Evolutionary conservation across 1,140 invertebrate genomes (phyloP).

Genomic region (Diachasmimorpha longicaudata): DNA sequence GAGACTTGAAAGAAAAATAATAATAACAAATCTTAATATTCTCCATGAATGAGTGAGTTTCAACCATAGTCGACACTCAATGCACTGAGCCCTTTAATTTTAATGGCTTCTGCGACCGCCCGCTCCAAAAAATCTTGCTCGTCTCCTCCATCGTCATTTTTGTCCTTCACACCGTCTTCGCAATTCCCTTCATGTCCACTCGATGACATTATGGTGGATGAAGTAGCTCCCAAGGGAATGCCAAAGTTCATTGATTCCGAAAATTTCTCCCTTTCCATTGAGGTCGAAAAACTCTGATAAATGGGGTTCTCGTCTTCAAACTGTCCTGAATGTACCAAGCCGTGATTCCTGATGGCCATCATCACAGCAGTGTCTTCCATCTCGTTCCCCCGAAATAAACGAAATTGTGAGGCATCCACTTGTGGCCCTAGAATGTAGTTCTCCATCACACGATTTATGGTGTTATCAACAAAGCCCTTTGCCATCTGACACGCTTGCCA

Average conservation of each 20-base stretch:
- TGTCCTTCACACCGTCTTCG: constrained; percentile 31
- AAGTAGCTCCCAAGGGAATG: neutral
- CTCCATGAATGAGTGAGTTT: constrained; percentile 14
- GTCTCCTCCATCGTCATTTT: constrained; percentile 49
- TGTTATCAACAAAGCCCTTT: constrained; percentile 75
- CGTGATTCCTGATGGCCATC: constrained; percentile 65
- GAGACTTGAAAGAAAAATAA: constrained; percentile 12
- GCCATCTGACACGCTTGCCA: constrained; percentile 76
- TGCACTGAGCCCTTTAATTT: constrained; percentile 72
- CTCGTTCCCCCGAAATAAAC: constrained; percentile 64
- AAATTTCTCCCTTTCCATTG: neutral
- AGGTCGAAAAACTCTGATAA: neutral
- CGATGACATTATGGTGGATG: constrained; percentile 18
- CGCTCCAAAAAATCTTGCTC: constrained; percentile 69
- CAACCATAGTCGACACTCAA: constrained; percentile 60
- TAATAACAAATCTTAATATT: neutral
- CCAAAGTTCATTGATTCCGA: neutral
- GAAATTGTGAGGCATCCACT: constrained; percentile 58
- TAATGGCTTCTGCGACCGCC: constrained; percentile 73
- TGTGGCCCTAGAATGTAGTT: constrained; percentile 65
- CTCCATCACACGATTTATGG: constrained; percentile 73
- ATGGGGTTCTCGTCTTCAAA: constrained; percentile 49
- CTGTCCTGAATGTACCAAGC: constrained; percentile 54
- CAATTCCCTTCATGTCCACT: neutral
- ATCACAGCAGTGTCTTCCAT: constrained; percentile 67